These are phyloP conservation scores for Pyrgilauda ruficollis DNA, from an alignment of 2,113 vertebrate genomes.

Conservation along the genomic window DNA sequence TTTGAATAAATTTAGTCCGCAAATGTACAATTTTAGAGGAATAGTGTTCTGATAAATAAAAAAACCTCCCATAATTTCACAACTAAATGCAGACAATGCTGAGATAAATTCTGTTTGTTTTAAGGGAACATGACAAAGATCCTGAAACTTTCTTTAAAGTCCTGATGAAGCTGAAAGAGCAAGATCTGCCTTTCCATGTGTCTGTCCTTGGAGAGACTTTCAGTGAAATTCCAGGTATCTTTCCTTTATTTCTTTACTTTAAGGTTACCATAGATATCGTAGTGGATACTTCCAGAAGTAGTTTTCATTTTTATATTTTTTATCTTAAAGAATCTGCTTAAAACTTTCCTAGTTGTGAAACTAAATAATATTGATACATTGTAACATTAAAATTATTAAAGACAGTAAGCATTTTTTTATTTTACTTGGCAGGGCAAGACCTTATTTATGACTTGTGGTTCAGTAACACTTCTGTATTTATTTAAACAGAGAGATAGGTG, in stretches of 20 bases:
- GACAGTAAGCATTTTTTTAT: conserved; percentile 40
- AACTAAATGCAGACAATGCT: background rate
- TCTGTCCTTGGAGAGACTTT: conserved; percentile 91
- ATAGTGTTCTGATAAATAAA: background rate
- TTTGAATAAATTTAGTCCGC: background rate
- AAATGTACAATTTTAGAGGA: background rate
- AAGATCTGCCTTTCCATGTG: conserved; percentile 80
- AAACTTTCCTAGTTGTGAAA: background rate
- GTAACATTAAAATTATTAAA: conserved; percentile 14
- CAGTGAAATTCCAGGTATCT: conserved; percentile 88
- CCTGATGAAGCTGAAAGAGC: conserved; percentile 83
- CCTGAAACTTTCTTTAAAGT: conserved; percentile 94
- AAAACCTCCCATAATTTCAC: background rate
- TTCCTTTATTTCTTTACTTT: background rate
- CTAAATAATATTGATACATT: background rate
- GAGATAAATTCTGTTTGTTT: conserved; percentile 85
- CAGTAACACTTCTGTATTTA: conserved; percentile 31
- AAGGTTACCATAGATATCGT: background rate
- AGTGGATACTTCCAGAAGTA: background rate
- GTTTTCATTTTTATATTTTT: background rate
- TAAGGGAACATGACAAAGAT: conserved; percentile 95
- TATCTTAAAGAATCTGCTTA: conserved; percentile 1
- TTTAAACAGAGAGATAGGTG: conserved; percentile 37
- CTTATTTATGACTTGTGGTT: conserved; percentile 54
- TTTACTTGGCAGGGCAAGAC: conserved; percentile 34